A percentile compares a stretch with the other conserved stretches of the same genome.
Evolutionary conservation across 1,140 invertebrate genomes (phyloP).

Genomic region (Micrasema minimum): DNA sequence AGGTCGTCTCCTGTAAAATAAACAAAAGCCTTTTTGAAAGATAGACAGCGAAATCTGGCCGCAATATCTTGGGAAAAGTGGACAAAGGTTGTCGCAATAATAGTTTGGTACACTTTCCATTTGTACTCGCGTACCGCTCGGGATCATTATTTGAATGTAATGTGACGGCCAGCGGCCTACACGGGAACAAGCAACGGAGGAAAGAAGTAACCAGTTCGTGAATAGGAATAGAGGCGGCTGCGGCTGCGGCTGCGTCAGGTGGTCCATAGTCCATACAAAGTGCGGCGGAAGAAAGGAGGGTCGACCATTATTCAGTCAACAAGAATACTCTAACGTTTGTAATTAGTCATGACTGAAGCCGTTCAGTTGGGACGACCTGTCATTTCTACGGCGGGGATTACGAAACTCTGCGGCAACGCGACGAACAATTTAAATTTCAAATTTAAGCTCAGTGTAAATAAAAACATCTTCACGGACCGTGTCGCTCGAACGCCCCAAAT

Average conservation of each 20-base stretch:
- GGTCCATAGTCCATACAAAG: constrained; percentile 39
- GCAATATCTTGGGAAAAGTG: constrained; percentile 6
- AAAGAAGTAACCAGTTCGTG: constrained; percentile 6
- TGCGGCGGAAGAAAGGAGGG: constrained; percentile 14
- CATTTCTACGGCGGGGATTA: constrained; percentile 34
- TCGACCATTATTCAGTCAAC: constrained; percentile 15
- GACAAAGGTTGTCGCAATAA: constrained; percentile 13
- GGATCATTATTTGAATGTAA: constrained; percentile 10
- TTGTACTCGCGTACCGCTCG: constrained; percentile 1
- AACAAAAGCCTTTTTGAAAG: too few species aligned
- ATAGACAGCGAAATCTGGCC: constrained; percentile 14
- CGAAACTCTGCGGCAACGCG: constrained; percentile 13
- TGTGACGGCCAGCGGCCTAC: background rate
- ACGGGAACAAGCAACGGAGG: too few species aligned
- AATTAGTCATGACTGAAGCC: constrained; percentile 34
- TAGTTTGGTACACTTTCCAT: constrained; percentile 3
- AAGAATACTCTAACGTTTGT: constrained; percentile 34
- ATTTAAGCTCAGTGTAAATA: constrained; percentile 35
- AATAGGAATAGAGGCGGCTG: too few species aligned
- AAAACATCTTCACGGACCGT: constrained; percentile 31
- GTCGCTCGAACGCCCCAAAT: constrained; percentile 26
- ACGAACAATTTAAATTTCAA: constrained; percentile 30
- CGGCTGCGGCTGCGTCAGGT: constrained; percentile 36
- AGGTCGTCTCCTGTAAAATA: too few species aligned
- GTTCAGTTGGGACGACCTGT: constrained; percentile 23